phyloP scores from a whole-genome alignment of 2,797 vertebrate species.

The Caiman crocodilus region DNA sequence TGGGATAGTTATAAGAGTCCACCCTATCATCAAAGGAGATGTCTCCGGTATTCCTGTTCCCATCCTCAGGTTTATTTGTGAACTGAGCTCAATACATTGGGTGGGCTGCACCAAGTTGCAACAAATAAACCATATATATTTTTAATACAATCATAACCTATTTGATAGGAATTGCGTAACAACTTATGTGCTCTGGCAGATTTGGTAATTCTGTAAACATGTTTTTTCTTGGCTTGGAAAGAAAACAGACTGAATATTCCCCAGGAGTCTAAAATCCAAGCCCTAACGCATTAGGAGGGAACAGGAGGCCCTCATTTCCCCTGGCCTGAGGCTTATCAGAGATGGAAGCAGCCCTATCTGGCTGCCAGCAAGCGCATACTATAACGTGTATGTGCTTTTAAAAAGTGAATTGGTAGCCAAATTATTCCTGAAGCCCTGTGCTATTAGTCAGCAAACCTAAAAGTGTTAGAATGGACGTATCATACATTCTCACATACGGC shows the following conservation, averaged over 20 bases:
- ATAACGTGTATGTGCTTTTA: rapidly evolving
- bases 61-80: neutral
- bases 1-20: neutral
- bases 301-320: neutral
- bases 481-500: neutral
- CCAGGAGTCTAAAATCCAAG: neutral
- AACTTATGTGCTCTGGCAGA: neutral
- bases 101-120: rapidly evolving
- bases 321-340: neutral
- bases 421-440: neutral
- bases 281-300: neutral
- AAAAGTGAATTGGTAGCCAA: neutral
- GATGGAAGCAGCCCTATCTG: neutral
- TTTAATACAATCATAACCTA: neutral
- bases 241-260: neutral
- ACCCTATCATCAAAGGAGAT: neutral
- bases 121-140: neutral
- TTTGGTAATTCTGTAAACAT: neutral
- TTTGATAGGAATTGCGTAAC: neutral
- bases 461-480: neutral
- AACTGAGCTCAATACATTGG: rapidly evolving
- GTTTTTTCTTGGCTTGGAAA: neutral
- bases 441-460: neutral
- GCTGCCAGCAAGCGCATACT: neutral
- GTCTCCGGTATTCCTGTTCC: neutral